Evolutionary conservation across 1,140 invertebrate genomes (phyloP).

Genomic region (Phenacoccus solenopsis): DNA sequence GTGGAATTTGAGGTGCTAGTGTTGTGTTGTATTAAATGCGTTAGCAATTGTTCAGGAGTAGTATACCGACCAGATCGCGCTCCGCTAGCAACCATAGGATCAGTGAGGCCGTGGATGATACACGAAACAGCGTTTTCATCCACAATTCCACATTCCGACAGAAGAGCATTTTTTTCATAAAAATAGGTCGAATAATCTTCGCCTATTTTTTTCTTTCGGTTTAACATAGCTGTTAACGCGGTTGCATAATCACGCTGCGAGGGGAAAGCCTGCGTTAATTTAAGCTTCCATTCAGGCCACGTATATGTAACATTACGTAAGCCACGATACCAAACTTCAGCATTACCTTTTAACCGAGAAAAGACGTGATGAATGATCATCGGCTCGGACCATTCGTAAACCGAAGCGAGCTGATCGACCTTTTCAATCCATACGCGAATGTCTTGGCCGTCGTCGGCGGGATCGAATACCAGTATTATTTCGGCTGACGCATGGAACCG

Average conservation of each 20-base stretch:
- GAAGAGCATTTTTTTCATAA: not conserved
- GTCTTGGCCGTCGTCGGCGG: not conserved
- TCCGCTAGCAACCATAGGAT: not conserved
- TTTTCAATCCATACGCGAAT: not conserved
- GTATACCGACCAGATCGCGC: not conserved
- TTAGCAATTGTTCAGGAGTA: not conserved
- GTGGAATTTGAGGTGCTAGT: too few relatives aligned
- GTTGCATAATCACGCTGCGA: not conserved
- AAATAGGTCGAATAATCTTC: not conserved
- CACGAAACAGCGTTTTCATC: not conserved
- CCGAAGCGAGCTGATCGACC: not conserved
- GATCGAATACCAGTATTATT: not conserved
- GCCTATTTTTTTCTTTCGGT: not conserved
- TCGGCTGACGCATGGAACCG: not conserved
- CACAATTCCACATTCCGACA: not conserved
- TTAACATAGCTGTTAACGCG: not conserved
- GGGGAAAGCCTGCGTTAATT: not conserved
- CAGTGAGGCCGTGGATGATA: not conserved
- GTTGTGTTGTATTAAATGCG: not conserved
- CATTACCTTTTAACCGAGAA: not conserved
- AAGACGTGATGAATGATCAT: not conserved
- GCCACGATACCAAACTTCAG: not conserved
- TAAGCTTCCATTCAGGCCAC: not conserved
- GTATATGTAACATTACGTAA: not conserved
- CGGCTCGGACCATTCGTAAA: not conserved